These are phyloP conservation scores for Corythornis leucogaster DNA, from an alignment of 2,797 vertebrate species.

Conservation along the genomic window DNA sequence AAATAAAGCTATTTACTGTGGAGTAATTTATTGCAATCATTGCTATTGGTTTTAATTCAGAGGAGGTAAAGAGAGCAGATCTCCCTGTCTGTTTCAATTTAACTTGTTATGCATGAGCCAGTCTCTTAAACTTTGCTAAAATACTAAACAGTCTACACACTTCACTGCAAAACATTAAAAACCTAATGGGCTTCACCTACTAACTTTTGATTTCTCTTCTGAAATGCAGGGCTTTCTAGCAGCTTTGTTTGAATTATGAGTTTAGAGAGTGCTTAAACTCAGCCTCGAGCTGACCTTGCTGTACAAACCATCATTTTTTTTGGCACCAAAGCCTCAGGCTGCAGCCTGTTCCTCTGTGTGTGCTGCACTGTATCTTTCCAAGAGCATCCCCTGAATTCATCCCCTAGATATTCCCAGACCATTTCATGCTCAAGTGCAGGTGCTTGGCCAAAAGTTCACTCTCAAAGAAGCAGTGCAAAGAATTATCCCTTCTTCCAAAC, in stretches of 20 bases:
- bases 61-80: not conserved
- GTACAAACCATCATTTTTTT: not conserved
- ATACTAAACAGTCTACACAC: not conserved
- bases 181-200: not conserved
- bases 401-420: conserved; percentile 5
- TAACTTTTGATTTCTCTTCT: not conserved
- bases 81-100: not conserved
- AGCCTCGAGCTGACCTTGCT: conserved; percentile 33
- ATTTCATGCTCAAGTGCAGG: not conserved
- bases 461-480: not conserved
- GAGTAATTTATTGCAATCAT: not conserved
- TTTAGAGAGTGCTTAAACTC: conserved; percentile 22
- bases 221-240: not conserved
- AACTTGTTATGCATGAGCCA: not conserved
- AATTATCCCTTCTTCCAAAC: not conserved
- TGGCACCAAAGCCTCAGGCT: not conserved
- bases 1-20: not conserved
- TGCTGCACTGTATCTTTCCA: not conserved
- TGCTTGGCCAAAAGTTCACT: not conserved
- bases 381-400: not conserved
- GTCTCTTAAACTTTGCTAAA: not conserved
- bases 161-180: not conserved
- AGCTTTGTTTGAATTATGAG: conserved; percentile 27
- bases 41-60: not conserved
- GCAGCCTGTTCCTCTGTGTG: not conserved